A percentile compares a stretch with the other conserved stretches of the same genome.
phyloP scores from a whole-genome alignment of 2,888 invertebrate genomes.

The Lasioglossum morio region DNA sequence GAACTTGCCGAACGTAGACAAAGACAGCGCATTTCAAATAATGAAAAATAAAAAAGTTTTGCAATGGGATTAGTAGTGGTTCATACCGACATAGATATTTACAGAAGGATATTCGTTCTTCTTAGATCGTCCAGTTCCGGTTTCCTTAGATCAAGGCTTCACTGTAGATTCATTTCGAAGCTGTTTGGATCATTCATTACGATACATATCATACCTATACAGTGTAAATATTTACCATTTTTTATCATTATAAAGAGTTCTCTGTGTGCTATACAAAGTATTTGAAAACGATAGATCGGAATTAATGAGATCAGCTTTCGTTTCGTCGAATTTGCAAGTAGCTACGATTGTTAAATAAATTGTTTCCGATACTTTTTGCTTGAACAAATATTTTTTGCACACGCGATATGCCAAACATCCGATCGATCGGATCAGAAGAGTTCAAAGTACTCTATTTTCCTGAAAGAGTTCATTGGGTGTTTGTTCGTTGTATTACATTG shows the following conservation, averaged over 20 bases:
- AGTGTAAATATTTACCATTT: conserved; percentile 28
- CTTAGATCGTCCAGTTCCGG: too few species aligned
- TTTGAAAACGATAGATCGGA: neutral
- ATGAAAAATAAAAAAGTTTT: too few species aligned
- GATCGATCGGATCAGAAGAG: neutral
- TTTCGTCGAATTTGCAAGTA: neutral
- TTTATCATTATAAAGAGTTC: neutral
- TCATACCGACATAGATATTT: too few species aligned
- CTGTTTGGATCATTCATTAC: neutral
- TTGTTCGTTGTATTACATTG: conserved; percentile 1
- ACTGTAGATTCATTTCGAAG: neutral
- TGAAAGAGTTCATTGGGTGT: neutral
- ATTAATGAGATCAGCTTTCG: neutral
- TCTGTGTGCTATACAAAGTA: neutral
- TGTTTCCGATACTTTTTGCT: neutral
- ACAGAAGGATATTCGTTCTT: too few species aligned
- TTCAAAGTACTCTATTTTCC: neutral
- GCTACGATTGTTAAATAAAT: neutral
- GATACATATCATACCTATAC: conserved; percentile 27
- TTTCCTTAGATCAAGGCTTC: too few species aligned
- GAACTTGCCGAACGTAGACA: too few species aligned
- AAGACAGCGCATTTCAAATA: too few species aligned
- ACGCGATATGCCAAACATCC: neutral
- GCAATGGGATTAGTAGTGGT: too few species aligned
- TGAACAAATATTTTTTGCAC: neutral